Evolutionary conservation across 2,888 invertebrate genomes (phyloP), one percentile per base, ranked within the genome.

Genomic region (Ommatoiulus sabulosus): DNA sequence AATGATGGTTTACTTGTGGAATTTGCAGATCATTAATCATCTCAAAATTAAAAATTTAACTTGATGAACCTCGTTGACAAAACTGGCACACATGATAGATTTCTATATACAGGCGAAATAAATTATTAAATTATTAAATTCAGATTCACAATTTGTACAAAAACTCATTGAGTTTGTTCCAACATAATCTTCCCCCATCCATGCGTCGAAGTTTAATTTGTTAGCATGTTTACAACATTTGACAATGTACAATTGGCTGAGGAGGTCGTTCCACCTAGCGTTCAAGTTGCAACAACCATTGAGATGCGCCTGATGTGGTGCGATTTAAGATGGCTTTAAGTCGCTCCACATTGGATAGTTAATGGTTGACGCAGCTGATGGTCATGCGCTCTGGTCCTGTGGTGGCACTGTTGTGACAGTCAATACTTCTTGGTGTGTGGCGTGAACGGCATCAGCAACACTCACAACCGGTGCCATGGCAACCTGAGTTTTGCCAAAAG

Each of bases 401-500:
- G 85, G 85, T 44, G 85, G 85, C 20, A n/a, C 85, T 20, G 85
- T 85, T 7, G 85, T 85, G 8, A 85, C 85, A 20, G 85, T 46
- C 85, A 85, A 85, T 20, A 85, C 85, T 85, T 85, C 85, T 44
- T 85, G 85, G 44, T 44, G 44, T 44, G 85, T 44, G 46, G 85
- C 85, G 12, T 85, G 85, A 8, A 85, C 85, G 7, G n/a, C 85
- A 85, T 85, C 85, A 10, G 44, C 46, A 85, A 46, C 85, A 44
- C 46, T 85, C n/a, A 85, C 85, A 17, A 85, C 46, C n/a, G 85
- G 85, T 12, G 85, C 43, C 85, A 85, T 85, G 46, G 85, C 85
- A 44, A 85, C 85, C 85, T 85, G 72, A 72, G 20, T 24, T 57
- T 72, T 24, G 72, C 72, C 72, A 24, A 72, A 72, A 72, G 10